Base-by-base conservation (phyloP, 1,140 invertebrate species). In the Dreissena polymorpha region DNA sequence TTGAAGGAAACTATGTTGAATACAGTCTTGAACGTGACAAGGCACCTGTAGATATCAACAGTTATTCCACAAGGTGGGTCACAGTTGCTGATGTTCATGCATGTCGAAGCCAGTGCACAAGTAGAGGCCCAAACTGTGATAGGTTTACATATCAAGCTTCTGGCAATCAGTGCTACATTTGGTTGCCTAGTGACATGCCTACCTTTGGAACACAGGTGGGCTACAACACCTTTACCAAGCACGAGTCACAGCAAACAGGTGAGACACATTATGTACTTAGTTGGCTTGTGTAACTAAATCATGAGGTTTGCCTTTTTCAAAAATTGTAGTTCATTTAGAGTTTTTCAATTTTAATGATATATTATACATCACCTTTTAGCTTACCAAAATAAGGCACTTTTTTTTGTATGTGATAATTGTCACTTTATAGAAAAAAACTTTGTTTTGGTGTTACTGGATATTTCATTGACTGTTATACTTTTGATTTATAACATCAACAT, bases 71-170 rank as follows among this genome's bases (percentile, higher is more conserved):
- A 25, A 72, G 23, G 10, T 23, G 39, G 8, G 39, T 16, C 18
- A 14, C 68, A 21, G 13, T 7, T 80, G 51, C 55, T 23, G 53
- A 79, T 23, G 70, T 53, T 6, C 18, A 23, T 8, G 69, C 27
- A 60, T 79, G 77, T 71, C 51, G 68, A 10, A 25, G n/a, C 8
- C 5, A 1, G 50, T 79, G 77, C 57, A 80, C 78, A 57, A 29
- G 21, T 39, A 12, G 12, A 3, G 29, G 27, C 29, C 3, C 13
- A 21, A 68, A 39, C 67, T 80, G 78, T 65, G 21, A 6, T n/a
- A 21, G 8, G 16, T 80, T 72, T 39, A 57, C 67, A 12, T 80
- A 70, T 72, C 14, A 18, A 14, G 23, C 29, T 49, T 14, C 18
- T 0, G 29, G 21, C 65, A 64, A 55, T 18, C 49, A 63, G 25